phyloP scores from a whole-genome alignment of 1,140 invertebrate species.

The Polypedilum pembai region DNA sequence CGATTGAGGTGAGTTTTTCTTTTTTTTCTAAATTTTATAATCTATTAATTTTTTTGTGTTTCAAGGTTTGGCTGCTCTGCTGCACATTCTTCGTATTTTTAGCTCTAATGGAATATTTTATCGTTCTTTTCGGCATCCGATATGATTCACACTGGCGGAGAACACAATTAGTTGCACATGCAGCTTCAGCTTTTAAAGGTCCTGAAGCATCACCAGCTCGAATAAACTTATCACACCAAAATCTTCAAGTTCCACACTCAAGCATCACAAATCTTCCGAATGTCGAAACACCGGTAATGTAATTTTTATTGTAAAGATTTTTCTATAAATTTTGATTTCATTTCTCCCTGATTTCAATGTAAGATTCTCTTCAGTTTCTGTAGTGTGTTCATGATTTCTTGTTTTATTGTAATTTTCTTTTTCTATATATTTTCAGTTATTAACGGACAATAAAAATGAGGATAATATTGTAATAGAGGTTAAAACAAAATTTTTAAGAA shows the following conservation, averaged over 20 bases:
- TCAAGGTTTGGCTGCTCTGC: constrained; percentile 56
- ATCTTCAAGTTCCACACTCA: constrained; percentile 42
- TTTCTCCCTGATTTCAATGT: too few relatives aligned
- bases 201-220: constrained; percentile 42
- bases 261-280: constrained; percentile 15
- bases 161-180: constrained; percentile 46
- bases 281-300: constrained; percentile 29
- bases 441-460: constrained; percentile 14
- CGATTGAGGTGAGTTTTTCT: constrained; percentile 47
- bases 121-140: constrained; percentile 55
- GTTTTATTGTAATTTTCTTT: background rate
- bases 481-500: constrained; percentile 12
- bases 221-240: constrained; percentile 39
- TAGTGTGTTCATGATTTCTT: background rate
- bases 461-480: constrained; percentile 14
- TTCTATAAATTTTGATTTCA: background rate
- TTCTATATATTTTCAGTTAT: constrained; percentile 21
- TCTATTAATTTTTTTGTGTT: constrained; percentile 27
- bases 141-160: constrained; percentile 53
- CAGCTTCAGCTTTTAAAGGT: constrained; percentile 35
- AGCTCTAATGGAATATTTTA: constrained; percentile 62
- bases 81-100: constrained; percentile 66
- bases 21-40: background rate
- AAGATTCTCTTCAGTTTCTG: background rate
- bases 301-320: background rate